Evolutionary conservation across 2,113 vertebrate species (phyloP).

Genomic region (Oncorhynchus gorbuscha): DNA sequence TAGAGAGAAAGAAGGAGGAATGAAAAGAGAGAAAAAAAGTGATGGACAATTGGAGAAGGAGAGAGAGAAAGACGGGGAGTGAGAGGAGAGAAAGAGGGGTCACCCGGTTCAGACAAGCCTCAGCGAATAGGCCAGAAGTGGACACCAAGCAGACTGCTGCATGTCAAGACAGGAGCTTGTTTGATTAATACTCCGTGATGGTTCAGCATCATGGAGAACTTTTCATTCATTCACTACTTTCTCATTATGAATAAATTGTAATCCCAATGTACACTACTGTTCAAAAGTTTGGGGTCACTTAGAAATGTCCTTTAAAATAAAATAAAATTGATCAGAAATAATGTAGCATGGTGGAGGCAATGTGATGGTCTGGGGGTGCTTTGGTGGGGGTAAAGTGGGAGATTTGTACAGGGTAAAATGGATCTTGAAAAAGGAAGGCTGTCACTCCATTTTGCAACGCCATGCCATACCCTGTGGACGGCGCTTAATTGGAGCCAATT

Average conservation of each 20-base stretch:
- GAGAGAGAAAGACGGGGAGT: neutral
- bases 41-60: neutral
- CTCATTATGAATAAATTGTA: neutral
- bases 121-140: neutral
- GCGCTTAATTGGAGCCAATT: too few species aligned
- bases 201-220: neutral
- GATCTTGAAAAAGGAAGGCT: too few species aligned
- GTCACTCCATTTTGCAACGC: too few species aligned
- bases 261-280: too few species aligned
- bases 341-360: too few species aligned
- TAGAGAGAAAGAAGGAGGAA: neutral
- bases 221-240: slow-evolving; percentile 4
- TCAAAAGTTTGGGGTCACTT: too few species aligned
- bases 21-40: neutral
- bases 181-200: neutral
- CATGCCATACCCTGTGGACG: too few species aligned
- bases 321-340: too few species aligned
- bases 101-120: neutral
- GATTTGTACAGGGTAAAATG: too few species aligned
- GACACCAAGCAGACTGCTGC: neutral
- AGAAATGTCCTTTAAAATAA: too few species aligned
- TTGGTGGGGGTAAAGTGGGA: too few species aligned
- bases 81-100: neutral
- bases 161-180: neutral
- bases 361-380: too few species aligned